phyloP scores from a whole-genome alignment of 1,140 invertebrate genomes.

The Drosophila ercepeae region DNA sequence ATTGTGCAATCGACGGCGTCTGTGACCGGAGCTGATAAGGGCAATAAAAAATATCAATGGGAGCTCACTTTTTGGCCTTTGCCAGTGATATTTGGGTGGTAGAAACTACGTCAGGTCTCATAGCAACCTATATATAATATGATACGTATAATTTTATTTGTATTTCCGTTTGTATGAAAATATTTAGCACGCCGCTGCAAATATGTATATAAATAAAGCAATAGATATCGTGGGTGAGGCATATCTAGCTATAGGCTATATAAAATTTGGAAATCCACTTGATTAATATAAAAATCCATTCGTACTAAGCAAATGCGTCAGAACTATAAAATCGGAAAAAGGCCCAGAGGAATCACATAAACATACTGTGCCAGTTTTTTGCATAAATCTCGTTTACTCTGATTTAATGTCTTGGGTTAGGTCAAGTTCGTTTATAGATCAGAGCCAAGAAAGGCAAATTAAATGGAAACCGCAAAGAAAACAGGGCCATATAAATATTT shows the following conservation, averaged over 20 bases:
- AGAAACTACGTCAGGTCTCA: neutral
- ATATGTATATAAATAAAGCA: conserved; percentile 18
- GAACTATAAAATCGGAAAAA: conserved; percentile 22
- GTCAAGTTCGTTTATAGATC: conserved; percentile 17
- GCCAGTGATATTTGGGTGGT: neutral
- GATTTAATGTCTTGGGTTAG: conserved; percentile 17
- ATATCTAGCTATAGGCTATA: neutral
- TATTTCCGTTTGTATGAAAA: conserved; percentile 25
- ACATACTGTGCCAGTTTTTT: conserved; percentile 11
- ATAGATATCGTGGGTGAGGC: conserved; percentile 8
- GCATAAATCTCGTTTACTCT: conserved; percentile 23
- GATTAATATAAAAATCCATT: conserved; percentile 25
- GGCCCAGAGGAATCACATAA: conserved; percentile 3
- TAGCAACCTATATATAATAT: conserved; percentile 15
- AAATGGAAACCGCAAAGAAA: conserved; percentile 8
- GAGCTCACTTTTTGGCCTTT: conserved; percentile 7
- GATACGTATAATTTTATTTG: conserved; percentile 1
- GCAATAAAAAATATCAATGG: conserved; percentile 43
- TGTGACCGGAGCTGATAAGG: conserved; percentile 20
- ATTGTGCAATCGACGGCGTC: conserved; percentile 1
- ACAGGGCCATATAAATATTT: conserved; percentile 27
- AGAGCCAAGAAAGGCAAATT: conserved; percentile 7
- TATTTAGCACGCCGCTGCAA: conserved; percentile 51
- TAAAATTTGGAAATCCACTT: conserved; percentile 37
- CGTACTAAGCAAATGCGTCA: conserved; percentile 19